A percentile compares a stretch with the other conserved stretches of the same genome.
Evolutionary conservation across 1,140 invertebrate species (phyloP).

Genomic region (Mylabris phalerata): DNA sequence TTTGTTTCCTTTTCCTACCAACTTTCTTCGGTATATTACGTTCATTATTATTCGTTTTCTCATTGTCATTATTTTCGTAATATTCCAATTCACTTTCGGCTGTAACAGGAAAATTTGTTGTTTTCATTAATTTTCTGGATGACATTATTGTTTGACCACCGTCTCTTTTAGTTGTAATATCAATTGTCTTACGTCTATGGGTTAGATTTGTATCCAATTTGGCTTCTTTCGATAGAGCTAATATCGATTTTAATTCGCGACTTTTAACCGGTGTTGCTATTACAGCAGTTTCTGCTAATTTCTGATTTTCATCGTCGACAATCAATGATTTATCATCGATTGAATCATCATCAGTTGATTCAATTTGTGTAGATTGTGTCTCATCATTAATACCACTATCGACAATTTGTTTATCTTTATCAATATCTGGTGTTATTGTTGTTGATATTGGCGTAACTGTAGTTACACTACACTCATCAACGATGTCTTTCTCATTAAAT

Average conservation of each 20-base stretch:
- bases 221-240: slow-evolving; percentile 38
- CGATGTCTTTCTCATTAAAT: no score
- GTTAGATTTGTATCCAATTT: slow-evolving; percentile 37
- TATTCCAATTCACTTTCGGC: slow-evolving; percentile 30
- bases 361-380: no score
- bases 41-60: slow-evolving; percentile 7
- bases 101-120: slow-evolving; percentile 28
- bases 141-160: slow-evolving; percentile 1
- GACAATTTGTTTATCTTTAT: background rate
- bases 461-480: no score
- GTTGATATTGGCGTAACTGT: no score
- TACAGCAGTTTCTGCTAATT: background rate
- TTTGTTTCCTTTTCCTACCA: slow-evolving; percentile 19
- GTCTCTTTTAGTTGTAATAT: background rate
- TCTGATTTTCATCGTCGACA: background rate
- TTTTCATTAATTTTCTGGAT: slow-evolving; percentile 8
- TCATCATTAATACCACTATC: background rate
- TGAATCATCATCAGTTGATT: no score
- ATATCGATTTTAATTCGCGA: slow-evolving; percentile 33
- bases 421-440: background rate
- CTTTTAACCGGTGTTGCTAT: background rate
- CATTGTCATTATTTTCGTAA: slow-evolving; percentile 4
- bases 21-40: background rate
- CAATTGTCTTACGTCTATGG: slow-evolving; percentile 33
- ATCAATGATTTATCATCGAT: no score